Base-by-base conservation (phyloP, 2,888 invertebrate species). In the Stenotaenia linearis region DNA sequence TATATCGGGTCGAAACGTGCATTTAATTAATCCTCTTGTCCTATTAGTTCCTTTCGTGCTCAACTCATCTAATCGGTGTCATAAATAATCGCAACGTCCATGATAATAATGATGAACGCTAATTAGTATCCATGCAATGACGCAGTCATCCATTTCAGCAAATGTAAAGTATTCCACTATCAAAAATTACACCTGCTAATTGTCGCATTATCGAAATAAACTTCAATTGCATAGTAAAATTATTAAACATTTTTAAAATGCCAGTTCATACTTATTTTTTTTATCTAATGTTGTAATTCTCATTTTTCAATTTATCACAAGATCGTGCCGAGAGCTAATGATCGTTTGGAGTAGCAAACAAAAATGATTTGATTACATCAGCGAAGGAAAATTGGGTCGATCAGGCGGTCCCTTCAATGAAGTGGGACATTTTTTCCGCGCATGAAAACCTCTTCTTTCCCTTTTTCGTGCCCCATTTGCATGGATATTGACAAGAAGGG, bases 1-100 rank as follows among this genome's bases (percentile, higher is more conserved):
- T 56, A 18, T 56, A 56, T 56, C 56, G 56, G 56, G 56, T 56
- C 56, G 56, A 56, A 56, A 56, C 56, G 56, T 56, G 56, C 56
- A 56, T 56, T 56, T 56, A 56, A 56, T 56, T 56, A 56, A 56
- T 56, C 56, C 56, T 56, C 56, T 56, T 56, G 56, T 56, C 56
- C 56, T 56, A 56, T 56, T 56, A 56, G 21, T 56, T 56, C 56
- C 56, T 56, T 56, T 56, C 56, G 56, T 56, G 56, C 56, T 56
- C 56, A 56, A 56, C 56, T 56, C 56, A 56, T 56, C 56, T 56
- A 56, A 56, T 56, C 56, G 56, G 56, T 56, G 56, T 56, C 56
- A 56, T 56, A 56, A 56, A 56, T 56, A 56, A 56, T 56, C 56
- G 56, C 56, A 9, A 23, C 56, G 23, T 56, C 56, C 56, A 56